Evolutionary conservation across 2,113 vertebrate species (phyloP).

Genomic region (Thunnus maccoyii): DNA sequence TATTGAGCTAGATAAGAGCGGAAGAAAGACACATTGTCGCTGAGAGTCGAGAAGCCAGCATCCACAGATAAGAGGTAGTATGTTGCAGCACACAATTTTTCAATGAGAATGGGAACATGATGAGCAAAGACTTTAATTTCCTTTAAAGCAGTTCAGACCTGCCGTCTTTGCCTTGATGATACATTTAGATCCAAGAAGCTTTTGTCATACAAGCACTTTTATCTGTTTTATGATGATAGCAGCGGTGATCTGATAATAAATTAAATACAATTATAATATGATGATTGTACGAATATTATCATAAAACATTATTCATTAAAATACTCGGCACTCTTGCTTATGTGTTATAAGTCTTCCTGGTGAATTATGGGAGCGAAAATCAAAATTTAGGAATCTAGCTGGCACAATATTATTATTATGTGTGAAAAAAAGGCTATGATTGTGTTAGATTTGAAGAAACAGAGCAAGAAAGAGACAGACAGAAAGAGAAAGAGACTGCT

Average conservation of each 20-base stretch:
- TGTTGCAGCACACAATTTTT: slow-evolving; percentile 11
- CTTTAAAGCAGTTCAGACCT: slow-evolving; percentile 1
- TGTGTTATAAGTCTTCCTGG: no score
- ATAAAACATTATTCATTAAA: no score
- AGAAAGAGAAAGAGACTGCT: neutral
- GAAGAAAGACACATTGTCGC: neutral
- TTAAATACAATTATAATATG: no score
- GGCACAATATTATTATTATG: neutral
- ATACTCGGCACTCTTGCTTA: no score
- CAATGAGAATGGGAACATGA: slow-evolving; percentile 18
- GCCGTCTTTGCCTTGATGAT: neutral
- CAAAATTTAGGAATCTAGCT: no score
- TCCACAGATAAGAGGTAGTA: slow-evolving; percentile 9
- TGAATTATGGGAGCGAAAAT: no score
- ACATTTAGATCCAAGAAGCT: slow-evolving; percentile 10
- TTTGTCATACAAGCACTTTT: neutral
- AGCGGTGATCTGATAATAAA: no score
- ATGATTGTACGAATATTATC: no score
- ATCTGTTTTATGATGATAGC: neutral
- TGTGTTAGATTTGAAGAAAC: neutral
- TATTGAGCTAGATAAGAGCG: slow-evolving; percentile 2
- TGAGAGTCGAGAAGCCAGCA: neutral
- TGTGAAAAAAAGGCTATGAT: neutral
- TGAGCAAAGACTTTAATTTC: slow-evolving; percentile 22
- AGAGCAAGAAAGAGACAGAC: neutral